These are phyloP conservation scores for Pogonus chalceus DNA, from an alignment of 1,140 invertebrate genomes.

Conservation along the genomic window DNA sequence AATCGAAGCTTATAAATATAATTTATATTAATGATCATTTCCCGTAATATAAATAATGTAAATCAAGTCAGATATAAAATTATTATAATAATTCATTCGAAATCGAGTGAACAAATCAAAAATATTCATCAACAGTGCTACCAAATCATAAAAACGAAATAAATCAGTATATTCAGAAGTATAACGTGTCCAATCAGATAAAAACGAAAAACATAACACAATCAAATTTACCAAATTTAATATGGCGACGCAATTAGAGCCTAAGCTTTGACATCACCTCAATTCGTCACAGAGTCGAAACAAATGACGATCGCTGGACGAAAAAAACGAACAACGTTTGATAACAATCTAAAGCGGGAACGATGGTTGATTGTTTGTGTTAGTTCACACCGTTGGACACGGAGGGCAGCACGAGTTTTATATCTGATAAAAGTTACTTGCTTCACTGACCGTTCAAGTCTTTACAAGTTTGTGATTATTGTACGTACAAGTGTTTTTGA, in stretches of 20 bases:
- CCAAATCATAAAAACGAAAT: neutral
- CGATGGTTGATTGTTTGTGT: slow-evolving; percentile 6
- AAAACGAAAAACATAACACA: neutral
- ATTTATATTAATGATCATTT: too few species aligned
- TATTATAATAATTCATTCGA: too few species aligned
- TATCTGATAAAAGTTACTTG: slow-evolving; percentile 10
- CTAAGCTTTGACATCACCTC: neutral
- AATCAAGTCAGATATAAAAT: too few species aligned
- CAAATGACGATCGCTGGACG: neutral
- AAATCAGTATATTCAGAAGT: neutral
- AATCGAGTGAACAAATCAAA: too few species aligned
- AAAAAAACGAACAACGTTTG: neutral
- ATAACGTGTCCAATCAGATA: neutral
- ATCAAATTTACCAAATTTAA: slow-evolving; percentile 4
- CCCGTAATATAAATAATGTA: too few species aligned
- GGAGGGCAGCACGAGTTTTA: slow-evolving; percentile 5
- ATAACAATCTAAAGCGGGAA: neutral
- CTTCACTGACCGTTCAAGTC: too few species aligned
- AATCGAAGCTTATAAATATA: too few species aligned
- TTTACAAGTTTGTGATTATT: too few species aligned
- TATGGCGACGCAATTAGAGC: neutral
- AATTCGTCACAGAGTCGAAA: neutral
- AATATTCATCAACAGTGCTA: neutral
- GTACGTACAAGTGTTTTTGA: too few species aligned
- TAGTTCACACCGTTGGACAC: slow-evolving; percentile 14